Evolutionary conservation across 2,888 invertebrate species (phyloP).

Genomic region (Phrixothrix hirtus): DNA sequence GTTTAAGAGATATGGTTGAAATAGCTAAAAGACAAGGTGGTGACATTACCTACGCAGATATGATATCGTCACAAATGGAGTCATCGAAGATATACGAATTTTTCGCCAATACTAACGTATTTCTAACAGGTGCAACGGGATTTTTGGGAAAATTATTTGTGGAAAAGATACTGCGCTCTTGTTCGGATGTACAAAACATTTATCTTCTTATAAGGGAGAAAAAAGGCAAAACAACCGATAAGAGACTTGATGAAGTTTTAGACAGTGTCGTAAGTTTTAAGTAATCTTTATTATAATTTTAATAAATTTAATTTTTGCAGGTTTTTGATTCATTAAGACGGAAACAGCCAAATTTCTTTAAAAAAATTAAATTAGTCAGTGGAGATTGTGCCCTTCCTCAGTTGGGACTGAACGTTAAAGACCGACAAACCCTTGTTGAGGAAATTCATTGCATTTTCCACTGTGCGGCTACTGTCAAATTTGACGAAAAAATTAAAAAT

Average conservation of each 20-base stretch:
- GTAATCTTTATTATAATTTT: slow-evolving; percentile 1
- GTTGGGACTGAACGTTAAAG: slow-evolving; percentile 56
- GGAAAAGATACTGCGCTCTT: slow-evolving; percentile 47
- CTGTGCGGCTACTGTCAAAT: slow-evolving; percentile 61
- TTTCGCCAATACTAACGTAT: slow-evolving; percentile 45
- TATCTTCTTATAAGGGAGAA: slow-evolving; percentile 48
- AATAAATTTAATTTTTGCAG: slow-evolving; percentile 44
- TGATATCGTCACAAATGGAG: slow-evolving; percentile 43
- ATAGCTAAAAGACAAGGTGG: no score
- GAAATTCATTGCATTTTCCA: slow-evolving; percentile 58
- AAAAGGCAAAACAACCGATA: slow-evolving; percentile 44
- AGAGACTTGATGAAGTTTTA: slow-evolving; percentile 60
- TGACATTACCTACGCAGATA: no score
- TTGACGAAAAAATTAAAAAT: slow-evolving; percentile 58
- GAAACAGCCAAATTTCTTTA: slow-evolving; percentile 52
- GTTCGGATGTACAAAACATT: slow-evolving; percentile 48
- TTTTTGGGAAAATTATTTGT: slow-evolving; percentile 49
- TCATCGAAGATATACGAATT: slow-evolving; percentile 40
- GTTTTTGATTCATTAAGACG: slow-evolving; percentile 57
- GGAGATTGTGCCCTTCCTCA: slow-evolving; percentile 58
- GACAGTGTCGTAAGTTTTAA: slow-evolving; percentile 62
- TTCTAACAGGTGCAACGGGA: slow-evolving; percentile 53
- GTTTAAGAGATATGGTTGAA: no score
- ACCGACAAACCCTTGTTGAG: slow-evolving; percentile 55
- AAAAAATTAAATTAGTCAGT: slow-evolving; percentile 60